phyloP scores from a whole-genome alignment of 2,888 invertebrate genomes.

The Oscheius sp. region DNA sequence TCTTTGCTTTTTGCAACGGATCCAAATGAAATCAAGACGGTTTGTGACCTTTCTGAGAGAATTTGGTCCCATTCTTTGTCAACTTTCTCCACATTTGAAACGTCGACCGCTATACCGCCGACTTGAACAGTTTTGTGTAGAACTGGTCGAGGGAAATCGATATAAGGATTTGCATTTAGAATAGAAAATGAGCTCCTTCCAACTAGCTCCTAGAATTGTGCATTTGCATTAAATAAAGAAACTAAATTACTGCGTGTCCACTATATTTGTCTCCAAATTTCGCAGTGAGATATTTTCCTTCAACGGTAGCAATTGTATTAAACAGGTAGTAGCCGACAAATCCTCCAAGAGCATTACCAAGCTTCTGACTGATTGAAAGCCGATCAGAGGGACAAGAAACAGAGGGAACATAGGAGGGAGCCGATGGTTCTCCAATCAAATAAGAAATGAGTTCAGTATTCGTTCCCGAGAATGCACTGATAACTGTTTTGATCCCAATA shows the following conservation, averaged over 20 bases:
- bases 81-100: conserved; percentile 10
- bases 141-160: conserved; percentile 39
- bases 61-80: conserved; percentile 24
- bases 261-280: conserved; percentile 1
- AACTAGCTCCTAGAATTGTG: conserved; percentile 31
- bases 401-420: conserved; percentile 6
- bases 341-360: conserved; percentile 3
- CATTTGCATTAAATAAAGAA: background rate
- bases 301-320: background rate
- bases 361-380: background rate
- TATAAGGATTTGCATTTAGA: conserved; percentile 42
- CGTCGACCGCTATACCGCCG: conserved; percentile 41
- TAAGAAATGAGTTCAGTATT: conserved; percentile 14
- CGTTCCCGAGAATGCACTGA: conserved; percentile 12
- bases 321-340: conserved; percentile 18
- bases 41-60: conserved; percentile 22
- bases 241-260: background rate
- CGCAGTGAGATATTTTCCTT: background rate
- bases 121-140: conserved; percentile 37
- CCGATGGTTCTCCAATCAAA: conserved; percentile 17
- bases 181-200: conserved; percentile 30
- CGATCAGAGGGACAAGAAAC: background rate
- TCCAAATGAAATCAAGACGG: conserved; percentile 29
- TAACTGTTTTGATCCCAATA: conserved; percentile 2
- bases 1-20: conserved; percentile 28